Evolutionary conservation across 2,113 vertebrate species (phyloP).

Genomic region (Rutilus rutilus): DNA sequence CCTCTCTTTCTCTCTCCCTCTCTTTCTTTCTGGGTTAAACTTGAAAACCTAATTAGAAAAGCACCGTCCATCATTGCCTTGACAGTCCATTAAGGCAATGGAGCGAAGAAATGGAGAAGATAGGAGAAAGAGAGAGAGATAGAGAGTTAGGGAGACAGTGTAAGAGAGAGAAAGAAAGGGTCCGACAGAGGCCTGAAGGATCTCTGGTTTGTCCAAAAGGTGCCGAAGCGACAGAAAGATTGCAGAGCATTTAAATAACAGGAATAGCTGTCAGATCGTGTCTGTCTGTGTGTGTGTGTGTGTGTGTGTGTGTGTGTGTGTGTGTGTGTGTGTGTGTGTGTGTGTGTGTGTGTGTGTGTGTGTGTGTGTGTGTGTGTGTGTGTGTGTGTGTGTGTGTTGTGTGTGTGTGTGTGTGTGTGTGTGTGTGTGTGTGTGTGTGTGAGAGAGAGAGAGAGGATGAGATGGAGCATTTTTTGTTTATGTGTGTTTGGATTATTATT

Average conservation of each 20-base stretch:
- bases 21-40: conserved; percentile 51
- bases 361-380: background rate
- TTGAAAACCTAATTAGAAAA: conserved; percentile 58
- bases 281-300: background rate
- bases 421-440: too few relatives aligned
- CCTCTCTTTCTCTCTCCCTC: conserved; percentile 10
- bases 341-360: too few relatives aligned
- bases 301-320: too few relatives aligned
- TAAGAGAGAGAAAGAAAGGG: background rate
- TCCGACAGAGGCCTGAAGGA: background rate
- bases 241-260: conserved; percentile 9
- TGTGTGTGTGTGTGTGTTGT: too few relatives aligned
- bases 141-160: background rate
- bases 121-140: background rate
- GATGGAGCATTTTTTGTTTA: background rate
- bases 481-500: background rate
- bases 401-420: conserved; percentile 3
- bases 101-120: conserved; percentile 34
- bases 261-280: conserved; percentile 31
- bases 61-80: conserved; percentile 55
- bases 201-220: conserved; percentile 7
- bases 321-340: background rate
- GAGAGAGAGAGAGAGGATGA: background rate
- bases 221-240: conserved; percentile 10
- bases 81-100: conserved; percentile 56